Conservation (phyloP, 64 coral and sea anemone genomes). For the Pocillopora damicornis region DNA sequence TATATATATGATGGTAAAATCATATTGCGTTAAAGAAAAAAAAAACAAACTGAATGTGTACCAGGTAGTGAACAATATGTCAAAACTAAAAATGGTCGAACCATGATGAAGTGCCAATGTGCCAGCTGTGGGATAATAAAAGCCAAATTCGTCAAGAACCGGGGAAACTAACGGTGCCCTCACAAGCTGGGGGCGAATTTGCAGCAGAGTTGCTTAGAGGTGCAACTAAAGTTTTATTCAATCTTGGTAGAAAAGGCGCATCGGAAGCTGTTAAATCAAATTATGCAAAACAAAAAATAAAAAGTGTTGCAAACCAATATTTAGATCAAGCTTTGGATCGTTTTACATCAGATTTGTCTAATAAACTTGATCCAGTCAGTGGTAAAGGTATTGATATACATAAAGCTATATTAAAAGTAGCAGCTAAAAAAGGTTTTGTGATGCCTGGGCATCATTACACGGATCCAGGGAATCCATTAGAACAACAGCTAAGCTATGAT, state of each 20-base stretch:
- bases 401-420: neutral
- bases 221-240: neutral
- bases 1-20: no score
- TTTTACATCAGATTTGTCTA: neutral
- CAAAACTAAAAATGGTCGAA: neutral
- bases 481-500: neutral
- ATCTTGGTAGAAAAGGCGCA: neutral
- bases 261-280: neutral
- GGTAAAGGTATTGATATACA: neutral
- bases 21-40: no score
- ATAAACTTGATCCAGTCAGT: no score
- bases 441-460: neutral
- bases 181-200: neutral
- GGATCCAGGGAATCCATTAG: no score
- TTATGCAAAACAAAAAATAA: neutral
- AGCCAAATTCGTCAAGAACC: neutral
- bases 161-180: neutral
- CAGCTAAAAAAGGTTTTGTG: neutral
- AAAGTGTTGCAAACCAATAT: neutral
- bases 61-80: constrained; percentile 22
- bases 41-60: neutral
- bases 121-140: constrained; percentile 19
- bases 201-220: neutral
- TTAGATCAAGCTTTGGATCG: neutral
- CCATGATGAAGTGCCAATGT: constrained; percentile 9